Evolutionary conservation across 2,888 invertebrate species (phyloP).

Genomic region (Caenorhabditis uteleia): DNA sequence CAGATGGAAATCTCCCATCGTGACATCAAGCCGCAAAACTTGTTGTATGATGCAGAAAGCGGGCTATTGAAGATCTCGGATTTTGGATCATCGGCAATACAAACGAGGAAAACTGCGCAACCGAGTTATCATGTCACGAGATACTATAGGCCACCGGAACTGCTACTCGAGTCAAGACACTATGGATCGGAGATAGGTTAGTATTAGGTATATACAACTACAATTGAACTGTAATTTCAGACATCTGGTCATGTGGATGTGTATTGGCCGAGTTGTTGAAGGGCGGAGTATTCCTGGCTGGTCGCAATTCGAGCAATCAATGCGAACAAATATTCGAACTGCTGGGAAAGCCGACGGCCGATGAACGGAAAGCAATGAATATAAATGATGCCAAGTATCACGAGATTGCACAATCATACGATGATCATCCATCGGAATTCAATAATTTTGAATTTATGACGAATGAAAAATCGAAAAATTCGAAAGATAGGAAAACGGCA

Average conservation of each 20-base stretch:
- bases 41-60: slow-evolving; percentile 86
- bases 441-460: too few species aligned
- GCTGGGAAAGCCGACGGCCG: slow-evolving; percentile 31
- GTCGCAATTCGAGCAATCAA: slow-evolving; percentile 40
- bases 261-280: slow-evolving; percentile 52
- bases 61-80: slow-evolving; percentile 80
- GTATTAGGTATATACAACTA: not conserved
- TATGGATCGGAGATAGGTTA: slow-evolving; percentile 92
- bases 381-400: slow-evolving; percentile 2
- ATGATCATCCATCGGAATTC: too few species aligned
- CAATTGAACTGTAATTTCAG: slow-evolving; percentile 14
- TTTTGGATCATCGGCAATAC: slow-evolving; percentile 39
- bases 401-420: too few species aligned
- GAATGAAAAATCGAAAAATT: too few species aligned
- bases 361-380: slow-evolving; percentile 25
- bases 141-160: slow-evolving; percentile 76
- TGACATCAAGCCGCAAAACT: slow-evolving; percentile 98
- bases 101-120: slow-evolving; percentile 22
- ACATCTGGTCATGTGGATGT: slow-evolving; percentile 56
- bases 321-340: slow-evolving; percentile 38
- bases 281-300: slow-evolving; percentile 44
- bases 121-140: slow-evolving; percentile 58
- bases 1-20: slow-evolving; percentile 76
- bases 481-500: too few species aligned
- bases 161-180: slow-evolving; percentile 75